Evolutionary conservation across 2,113 vertebrate genomes (phyloP).

Genomic region (Cavia porcellus): DNA sequence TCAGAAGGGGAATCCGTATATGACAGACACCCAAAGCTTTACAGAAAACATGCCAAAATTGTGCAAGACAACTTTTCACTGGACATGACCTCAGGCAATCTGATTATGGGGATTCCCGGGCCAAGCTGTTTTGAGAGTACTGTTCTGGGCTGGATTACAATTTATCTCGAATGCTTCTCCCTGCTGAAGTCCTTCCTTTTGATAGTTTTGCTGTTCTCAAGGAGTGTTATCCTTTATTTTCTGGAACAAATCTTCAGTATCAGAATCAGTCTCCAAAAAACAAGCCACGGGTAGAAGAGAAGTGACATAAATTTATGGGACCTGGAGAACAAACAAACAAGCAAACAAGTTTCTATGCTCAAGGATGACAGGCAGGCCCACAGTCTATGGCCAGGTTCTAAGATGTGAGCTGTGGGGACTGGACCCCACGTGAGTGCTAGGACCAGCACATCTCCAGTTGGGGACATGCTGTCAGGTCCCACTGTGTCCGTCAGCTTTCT

Average conservation of each 20-base stretch:
- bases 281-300: not conserved
- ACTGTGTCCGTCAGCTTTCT: not conserved
- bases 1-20: not conserved
- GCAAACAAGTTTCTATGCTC: not conserved
- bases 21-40: not conserved
- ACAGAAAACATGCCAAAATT: not conserved
- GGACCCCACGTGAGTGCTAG: fast-evolving
- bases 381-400: not conserved
- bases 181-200: not conserved
- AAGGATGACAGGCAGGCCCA: not conserved
- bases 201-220: not conserved
- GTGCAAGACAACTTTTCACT: not conserved
- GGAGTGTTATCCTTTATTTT: not conserved
- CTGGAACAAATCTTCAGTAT: not conserved
- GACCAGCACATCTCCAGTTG: not conserved
- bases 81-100: too few species aligned
- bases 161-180: not conserved
- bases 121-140: not conserved
- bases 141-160: not conserved
- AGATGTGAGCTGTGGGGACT: not conserved
- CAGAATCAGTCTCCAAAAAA: not conserved
- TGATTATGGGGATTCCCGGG: not conserved
- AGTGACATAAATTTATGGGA: not conserved
- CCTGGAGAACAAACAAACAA: not conserved
- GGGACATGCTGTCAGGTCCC: not conserved